phyloP scores from a whole-genome alignment of 2,113 vertebrate species.

The Plecotus auritus region DNA sequence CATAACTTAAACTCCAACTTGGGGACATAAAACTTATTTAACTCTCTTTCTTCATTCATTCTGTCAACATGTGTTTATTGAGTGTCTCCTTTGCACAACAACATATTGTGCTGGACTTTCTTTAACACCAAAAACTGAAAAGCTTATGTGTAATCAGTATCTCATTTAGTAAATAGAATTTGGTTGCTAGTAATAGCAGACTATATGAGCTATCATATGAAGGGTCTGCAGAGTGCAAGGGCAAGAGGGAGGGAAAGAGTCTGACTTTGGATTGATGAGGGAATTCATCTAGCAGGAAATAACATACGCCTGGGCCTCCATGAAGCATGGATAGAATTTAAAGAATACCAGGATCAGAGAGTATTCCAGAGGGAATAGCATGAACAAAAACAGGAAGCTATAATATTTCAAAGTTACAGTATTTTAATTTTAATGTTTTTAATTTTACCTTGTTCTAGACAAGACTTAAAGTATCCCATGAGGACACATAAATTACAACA shows the following conservation, averaged over 20 bases:
- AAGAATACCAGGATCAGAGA: background rate
- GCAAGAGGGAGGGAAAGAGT: background rate
- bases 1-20: background rate
- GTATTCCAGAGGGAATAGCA: background rate
- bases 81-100: background rate
- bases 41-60: background rate
- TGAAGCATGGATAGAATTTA: background rate
- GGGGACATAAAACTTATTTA: background rate
- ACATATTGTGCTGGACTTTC: background rate
- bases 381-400: background rate
- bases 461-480: background rate
- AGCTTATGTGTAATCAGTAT: background rate
- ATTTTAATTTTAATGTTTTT: background rate
- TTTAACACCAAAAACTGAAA: background rate
- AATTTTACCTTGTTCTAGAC: background rate
- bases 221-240: background rate
- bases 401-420: background rate
- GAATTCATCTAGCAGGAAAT: slow-evolving; percentile 4
- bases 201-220: background rate
- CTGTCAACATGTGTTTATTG: background rate
- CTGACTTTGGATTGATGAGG: background rate
- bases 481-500: background rate
- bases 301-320: background rate
- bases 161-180: background rate
- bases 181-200: background rate